Base-by-base conservation (phyloP, 2,113 vertebrate species). In the Entomyzon cyanotis region DNA sequence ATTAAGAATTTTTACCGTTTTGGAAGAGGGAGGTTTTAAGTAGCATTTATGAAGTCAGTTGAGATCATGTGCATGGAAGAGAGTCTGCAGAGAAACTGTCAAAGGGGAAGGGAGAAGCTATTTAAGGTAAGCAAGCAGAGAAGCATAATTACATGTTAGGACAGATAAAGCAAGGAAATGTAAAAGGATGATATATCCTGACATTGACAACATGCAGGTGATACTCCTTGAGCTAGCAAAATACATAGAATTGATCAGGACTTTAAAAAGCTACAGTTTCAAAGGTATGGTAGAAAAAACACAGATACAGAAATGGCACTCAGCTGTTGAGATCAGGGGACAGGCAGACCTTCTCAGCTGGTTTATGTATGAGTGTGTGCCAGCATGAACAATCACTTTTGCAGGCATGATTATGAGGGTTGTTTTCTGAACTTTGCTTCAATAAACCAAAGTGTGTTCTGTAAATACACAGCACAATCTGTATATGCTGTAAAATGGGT, bases 121-220 rank as follows among this genome's bases (percentile, higher is more conserved):
- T 84, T 93, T 89, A 92, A 95, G 86, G 80, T 77, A 94, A 95
- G 64, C 67, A 84, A 83, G 44, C 23, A 94, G 47, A 95, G 64
- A 92, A 92, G 71, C 62, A 30, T 80, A 84, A 77, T 84, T 84
- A 90, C 88, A 81, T 67, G 49, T 77, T 78, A 80, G 62, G 68
- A 55, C 20, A 70, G 56, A 55, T 93, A 88, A 90, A 41, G 28
- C 59, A 92, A 71, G n/a, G 23, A 86, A 50, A 77, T 90, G n/a
- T 65, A 64, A 92, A 83, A 74, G 28, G 8, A 18, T 74, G 30
- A 30, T 84, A 80, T 70, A 59, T 78, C 49, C 39, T 89, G 17
- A 11, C n/a, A 31, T 4, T 87, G 76, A 35, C 68, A 71, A 11
- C 4, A 11, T n/a, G n/a, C 56, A 60, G 71, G 39, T 44, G 56